Conservation (phyloP, 2,888 invertebrate species). For the Cryptocheilus praepositus region DNA sequence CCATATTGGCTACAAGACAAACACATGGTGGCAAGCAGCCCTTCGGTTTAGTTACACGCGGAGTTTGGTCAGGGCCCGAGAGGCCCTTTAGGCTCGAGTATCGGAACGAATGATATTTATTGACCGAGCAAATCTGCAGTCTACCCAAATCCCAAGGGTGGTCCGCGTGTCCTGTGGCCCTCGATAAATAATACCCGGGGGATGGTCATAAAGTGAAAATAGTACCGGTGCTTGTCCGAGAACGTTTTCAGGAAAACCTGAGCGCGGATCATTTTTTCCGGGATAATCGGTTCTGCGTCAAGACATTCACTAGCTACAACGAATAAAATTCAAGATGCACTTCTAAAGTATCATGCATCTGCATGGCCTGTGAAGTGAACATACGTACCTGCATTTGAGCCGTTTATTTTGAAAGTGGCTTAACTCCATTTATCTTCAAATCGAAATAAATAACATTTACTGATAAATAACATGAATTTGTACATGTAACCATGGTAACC, state of each 20-base stretch:
- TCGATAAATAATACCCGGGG: conserved; percentile 65
- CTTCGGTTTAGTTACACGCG: conserved; percentile 63
- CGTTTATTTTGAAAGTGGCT: too few relatives aligned
- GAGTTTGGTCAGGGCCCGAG: conserved; percentile 44
- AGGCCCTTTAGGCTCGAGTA: conserved; percentile 67
- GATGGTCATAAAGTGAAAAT: conserved; percentile 64
- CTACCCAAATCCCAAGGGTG: conserved; percentile 72
- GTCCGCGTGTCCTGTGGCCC: conserved; percentile 58
- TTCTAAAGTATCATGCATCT: too few relatives aligned
- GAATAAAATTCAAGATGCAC: neutral
- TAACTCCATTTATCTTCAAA: too few relatives aligned
- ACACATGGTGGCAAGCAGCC: conserved; percentile 59
- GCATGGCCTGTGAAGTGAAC: too few relatives aligned
- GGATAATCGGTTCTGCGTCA: too few relatives aligned
- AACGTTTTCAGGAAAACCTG: conserved; percentile 20
- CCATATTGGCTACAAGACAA: conserved; percentile 44
- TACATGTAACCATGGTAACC: too few relatives aligned
- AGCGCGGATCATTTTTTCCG: too few relatives aligned
- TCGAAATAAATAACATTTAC: too few relatives aligned
- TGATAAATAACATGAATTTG: too few relatives aligned
- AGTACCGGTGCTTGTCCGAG: conserved; percentile 44
- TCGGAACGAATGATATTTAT: conserved; percentile 75
- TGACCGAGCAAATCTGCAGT: conserved; percentile 71
- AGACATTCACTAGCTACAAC: conserved; percentile 16
- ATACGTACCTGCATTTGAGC: too few relatives aligned